Base-by-base conservation (phyloP, 1,140 invertebrate genomes). In the Drosophila rufa region DNA sequence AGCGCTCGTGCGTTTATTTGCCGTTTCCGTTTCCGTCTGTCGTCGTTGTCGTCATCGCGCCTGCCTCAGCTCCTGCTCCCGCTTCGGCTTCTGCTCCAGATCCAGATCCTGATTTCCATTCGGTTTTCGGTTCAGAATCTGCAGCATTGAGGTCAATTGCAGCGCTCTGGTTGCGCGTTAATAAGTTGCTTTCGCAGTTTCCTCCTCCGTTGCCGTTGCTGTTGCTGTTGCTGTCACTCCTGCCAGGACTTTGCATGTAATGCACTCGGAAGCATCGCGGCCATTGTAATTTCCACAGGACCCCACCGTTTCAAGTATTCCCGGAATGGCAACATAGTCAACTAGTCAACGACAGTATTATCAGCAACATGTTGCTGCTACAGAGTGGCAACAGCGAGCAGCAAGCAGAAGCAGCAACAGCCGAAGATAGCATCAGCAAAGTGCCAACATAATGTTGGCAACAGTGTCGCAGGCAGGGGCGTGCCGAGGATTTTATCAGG, bases 1-100 rank as follows among this genome's bases (percentile, higher is more conserved):
- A 85, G 75, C 83, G 83, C 83, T 80, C 81, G 74, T 89, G 84
- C 85, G 85, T 89, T 89, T 89, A 89, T 89, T 89, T 89, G 85
- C 85, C 84, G 84, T 89, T 90, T 89, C 84, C 84, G 84, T 71
- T 84, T 89, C 84, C 84, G 80, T 68, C 82, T 89, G 81, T 69
- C 80, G 62, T 69, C 79, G 60, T 66, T 67, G 50, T 51, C 57
- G 58, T 70, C 57, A 58, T 25, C 25, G 51, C 46, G 53, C 40
- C 25, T 33, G 51, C 42, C 38, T 48, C 68, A 27, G 56, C 45
- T 62, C 45, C 30, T 47, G 42, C 38, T 40, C 9, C 50, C 8
- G 47, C 47, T 40, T 6, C 17, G 3, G 50, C 19, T 30, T 14
- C 58, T 36, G 30, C 40, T 71, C 27, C 67, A 33, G 57, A 46